Base-by-base conservation (phyloP, 2,113 vertebrate species). In the Albula goreensis region DNA sequence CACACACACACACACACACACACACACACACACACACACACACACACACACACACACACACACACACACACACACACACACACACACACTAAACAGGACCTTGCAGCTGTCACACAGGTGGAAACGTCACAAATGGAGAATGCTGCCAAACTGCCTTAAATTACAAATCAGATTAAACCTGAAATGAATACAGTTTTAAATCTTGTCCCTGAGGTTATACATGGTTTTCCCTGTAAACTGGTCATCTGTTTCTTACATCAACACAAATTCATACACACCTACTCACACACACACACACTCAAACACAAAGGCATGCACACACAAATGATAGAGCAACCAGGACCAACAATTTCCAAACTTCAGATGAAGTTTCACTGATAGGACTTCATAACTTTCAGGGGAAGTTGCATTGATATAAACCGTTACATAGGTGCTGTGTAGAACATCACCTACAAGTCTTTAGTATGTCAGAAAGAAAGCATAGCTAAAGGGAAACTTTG, bases 301-400 rank as follows among this genome's bases (percentile, higher is more conserved):
- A 81, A 85, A 77, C 85, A 77, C 7, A 84, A 84, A 89, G 1
- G 87, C 86, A 89, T 15, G 17, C 57, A 60, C 57, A 60, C 57
- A 60, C 57, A 60, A 10, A 60, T 15, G 17, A 60, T 15, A 60
- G 57, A 60, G 57, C 57, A 60, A 60, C 17, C 12, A 60, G 57
- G 57, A 15, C 57, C 57, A 60, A 60, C 13, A 9, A 60, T 60
- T 9, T 60, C 57, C 17, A 13, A 60, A 15, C 57, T 60, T 60
- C 8, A 60, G 57, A 41, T 41, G 31, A 41, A 41, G 31, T 41
- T 41, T 41, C 31, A 41, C 0, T 1, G 31, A 41, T 41, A 41
- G 31, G 31, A 41, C 31, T 41, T 41, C 31, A 41, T 41, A 41
- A 41, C 31, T 41, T 41, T 41, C 31, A 41, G 31, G 31, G 31